Evolutionary conservation across 2,888 invertebrate genomes (phyloP).

Genomic region (Epirrhoe tristata): DNA sequence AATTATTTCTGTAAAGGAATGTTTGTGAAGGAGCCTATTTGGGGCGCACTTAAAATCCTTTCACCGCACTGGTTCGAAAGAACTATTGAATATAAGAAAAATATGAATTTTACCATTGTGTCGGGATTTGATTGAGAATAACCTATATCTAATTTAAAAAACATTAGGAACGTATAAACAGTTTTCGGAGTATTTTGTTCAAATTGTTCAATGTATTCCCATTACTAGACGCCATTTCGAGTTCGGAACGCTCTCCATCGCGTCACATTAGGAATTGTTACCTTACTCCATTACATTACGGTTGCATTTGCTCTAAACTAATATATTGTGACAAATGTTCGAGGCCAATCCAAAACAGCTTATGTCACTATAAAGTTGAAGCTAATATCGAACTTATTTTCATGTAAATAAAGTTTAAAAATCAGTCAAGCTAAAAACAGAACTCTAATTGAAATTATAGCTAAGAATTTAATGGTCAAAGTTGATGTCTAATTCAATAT

Average conservation of each 20-base stretch:
- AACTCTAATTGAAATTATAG: conserved; percentile 17
- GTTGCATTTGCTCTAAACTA: conserved; percentile 29
- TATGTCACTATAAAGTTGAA: neutral
- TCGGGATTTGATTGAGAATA: no score
- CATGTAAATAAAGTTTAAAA: neutral
- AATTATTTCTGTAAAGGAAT: no score
- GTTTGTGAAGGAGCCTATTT: no score
- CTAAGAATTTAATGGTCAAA: conserved; percentile 11
- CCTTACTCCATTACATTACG: conserved; percentile 15
- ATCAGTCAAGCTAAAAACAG: neutral
- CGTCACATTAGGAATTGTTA: conserved; percentile 27
- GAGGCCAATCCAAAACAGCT: conserved; percentile 9
- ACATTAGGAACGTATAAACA: no score
- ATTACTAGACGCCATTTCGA: conserved; percentile 43
- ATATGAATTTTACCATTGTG: no score
- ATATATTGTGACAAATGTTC: conserved; percentile 21
- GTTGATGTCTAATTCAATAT: neutral
- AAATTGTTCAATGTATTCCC: neutral
- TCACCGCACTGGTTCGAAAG: no score
- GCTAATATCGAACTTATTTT: conserved; percentile 9
- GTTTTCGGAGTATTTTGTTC: neutral
- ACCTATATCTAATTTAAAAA: no score
- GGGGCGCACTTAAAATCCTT: no score
- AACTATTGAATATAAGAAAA: no score
- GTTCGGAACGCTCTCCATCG: conserved; percentile 48